These are phyloP conservation scores for Antheraea pernyi DNA, from an alignment of 1,140 invertebrate species.

Conservation along the genomic window DNA sequence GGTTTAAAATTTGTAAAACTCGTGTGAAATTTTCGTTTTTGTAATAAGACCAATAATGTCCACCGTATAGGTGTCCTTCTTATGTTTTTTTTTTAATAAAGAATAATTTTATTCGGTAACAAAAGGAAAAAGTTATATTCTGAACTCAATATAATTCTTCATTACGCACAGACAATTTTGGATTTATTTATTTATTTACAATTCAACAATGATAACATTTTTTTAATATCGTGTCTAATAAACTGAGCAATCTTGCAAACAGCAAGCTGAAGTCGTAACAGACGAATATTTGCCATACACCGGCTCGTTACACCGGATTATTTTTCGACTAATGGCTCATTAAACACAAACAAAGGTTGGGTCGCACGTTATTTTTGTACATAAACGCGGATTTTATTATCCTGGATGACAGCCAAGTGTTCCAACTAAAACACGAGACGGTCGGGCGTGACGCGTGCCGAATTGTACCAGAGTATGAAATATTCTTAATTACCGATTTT, in stretches of 20 bases:
- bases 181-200: no score
- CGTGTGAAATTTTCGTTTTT: no score
- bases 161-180: no score
- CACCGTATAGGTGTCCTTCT: no score
- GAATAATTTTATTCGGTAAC: no score
- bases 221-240: neutral
- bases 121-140: no score
- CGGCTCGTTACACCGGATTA: neutral
- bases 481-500: neutral
- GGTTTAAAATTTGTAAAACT: no score
- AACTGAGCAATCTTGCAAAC: no score
- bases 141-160: no score
- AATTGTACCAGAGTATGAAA: neutral
- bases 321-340: constrained; percentile 1
- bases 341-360: constrained; percentile 4
- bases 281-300: neutral
- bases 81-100: no score
- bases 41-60: no score
- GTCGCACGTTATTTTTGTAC: neutral
- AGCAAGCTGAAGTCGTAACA: neutral
- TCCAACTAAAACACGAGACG: neutral
- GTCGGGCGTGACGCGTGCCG: neutral
- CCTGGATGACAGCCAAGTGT: constrained; percentile 1
- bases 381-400: neutral
- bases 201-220: no score